These are phyloP conservation scores for Pegea sp. DNA, from an alignment of 23 tunicate genomes.

Conservation along the genomic window DNA sequence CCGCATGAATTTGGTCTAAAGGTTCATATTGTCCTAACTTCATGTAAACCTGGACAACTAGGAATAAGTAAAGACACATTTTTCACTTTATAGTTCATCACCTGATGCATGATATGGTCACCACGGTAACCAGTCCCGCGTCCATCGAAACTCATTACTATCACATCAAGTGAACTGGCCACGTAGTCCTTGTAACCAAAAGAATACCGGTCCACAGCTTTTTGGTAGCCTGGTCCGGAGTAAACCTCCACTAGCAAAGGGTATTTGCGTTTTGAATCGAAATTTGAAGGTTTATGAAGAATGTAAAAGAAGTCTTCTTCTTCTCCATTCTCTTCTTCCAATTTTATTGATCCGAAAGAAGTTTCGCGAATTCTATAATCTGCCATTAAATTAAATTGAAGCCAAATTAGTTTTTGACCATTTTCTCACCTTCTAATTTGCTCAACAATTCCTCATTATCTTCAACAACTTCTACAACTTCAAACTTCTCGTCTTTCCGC, in stretches of 20 bases:
- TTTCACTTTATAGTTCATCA: slow-evolving; percentile 1
- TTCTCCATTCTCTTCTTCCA: slow-evolving; percentile 6
- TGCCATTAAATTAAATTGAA: slow-evolving; percentile 2
- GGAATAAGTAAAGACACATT: neutral
- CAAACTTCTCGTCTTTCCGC: slow-evolving; percentile 9
- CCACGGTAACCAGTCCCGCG: slow-evolving; percentile 84
- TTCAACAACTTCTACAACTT: slow-evolving; percentile 14
- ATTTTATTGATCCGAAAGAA: slow-evolving; percentile 31
- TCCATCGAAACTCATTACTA: slow-evolving; percentile 80
- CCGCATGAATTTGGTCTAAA: slow-evolving; percentile 66
- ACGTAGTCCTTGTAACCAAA: slow-evolving; percentile 59
- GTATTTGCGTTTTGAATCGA: slow-evolving; percentile 40
- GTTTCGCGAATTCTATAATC: too few species aligned
- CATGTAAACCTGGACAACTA: slow-evolving; percentile 22
- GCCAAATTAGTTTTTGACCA: neutral
- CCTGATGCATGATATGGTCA: slow-evolving; percentile 65
- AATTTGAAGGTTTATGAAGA: slow-evolving; percentile 59
- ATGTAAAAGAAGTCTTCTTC: slow-evolving; percentile 43
- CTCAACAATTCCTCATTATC: slow-evolving; percentile 10
- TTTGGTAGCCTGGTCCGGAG: slow-evolving; percentile 56
- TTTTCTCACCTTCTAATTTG: slow-evolving; percentile 21
- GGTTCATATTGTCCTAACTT: slow-evolving; percentile 84
- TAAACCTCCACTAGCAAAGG: slow-evolving; percentile 65
- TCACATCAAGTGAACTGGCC: slow-evolving; percentile 39
- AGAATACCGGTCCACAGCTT: slow-evolving; percentile 27